These are phyloP conservation scores for Eucidaris tribuloides DNA, from an alignment of 35 echinoderm and acorn worm species.

Conservation along the genomic window DNA sequence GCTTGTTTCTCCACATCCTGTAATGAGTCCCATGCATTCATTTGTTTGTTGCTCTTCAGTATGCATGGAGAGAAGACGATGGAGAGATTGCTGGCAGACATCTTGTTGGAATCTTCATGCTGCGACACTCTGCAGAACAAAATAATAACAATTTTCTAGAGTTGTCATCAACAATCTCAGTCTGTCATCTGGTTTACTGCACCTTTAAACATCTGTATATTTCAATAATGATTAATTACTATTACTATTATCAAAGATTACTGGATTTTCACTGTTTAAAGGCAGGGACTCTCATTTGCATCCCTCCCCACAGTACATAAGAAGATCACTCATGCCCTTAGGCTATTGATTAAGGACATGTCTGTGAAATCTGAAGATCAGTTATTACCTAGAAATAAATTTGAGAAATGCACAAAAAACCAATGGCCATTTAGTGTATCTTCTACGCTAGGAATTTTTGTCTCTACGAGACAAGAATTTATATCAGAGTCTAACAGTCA, in stretches of 20 bases:
- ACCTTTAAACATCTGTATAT: not conserved
- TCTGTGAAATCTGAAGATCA: too few relatives aligned
- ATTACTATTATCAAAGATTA: not conserved
- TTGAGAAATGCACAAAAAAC: too few relatives aligned
- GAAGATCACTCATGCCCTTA: too few relatives aligned
- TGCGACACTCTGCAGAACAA: constrained; percentile 58
- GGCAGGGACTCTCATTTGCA: too few relatives aligned
- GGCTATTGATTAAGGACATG: too few relatives aligned
- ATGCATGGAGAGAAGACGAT: constrained; percentile 97
- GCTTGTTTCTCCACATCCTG: constrained; percentile 96
- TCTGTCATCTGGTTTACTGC: not conserved
- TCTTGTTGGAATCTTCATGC: constrained; percentile 88
- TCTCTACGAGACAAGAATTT: too few relatives aligned
- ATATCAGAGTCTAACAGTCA: too few relatives aligned
- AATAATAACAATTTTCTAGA: constrained; percentile 4
- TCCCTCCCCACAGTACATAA: too few relatives aligned
- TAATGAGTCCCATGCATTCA: constrained; percentile 71
- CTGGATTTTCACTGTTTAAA: not conserved
- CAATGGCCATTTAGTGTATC: too few relatives aligned
- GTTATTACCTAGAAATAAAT: too few relatives aligned
- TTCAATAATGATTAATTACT: not conserved
- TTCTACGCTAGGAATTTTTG: too few relatives aligned
- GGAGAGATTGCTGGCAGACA: constrained; percentile 85
- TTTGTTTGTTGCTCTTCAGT: constrained; percentile 59
- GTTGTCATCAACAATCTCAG: not conserved